These are phyloP conservation scores for Cryptoblepharus egeriae DNA, from an alignment of 2,797 vertebrate species.

Conservation along the genomic window DNA sequence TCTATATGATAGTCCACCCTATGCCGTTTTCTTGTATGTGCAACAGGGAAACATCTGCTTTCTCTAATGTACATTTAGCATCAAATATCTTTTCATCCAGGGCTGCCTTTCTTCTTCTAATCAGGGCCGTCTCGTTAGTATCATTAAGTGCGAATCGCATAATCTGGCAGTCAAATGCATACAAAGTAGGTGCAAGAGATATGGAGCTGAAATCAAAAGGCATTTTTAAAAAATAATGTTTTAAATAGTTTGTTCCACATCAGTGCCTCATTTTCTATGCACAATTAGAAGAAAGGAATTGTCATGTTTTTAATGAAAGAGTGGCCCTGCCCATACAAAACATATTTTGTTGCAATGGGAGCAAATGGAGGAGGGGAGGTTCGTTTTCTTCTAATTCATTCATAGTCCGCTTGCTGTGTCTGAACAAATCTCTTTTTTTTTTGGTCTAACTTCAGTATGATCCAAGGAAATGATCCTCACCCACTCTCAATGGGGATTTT, in stretches of 20 bases:
- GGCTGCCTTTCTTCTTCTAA: neutral
- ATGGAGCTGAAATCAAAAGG: neutral
- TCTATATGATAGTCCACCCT: neutral
- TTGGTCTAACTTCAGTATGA: constrained; percentile 34
- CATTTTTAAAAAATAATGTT: constrained; percentile 9
- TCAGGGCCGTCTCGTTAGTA: constrained; percentile 40
- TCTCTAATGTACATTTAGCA: constrained; percentile 36
- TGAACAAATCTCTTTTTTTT: constrained; percentile 13
- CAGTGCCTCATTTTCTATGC: constrained; percentile 37
- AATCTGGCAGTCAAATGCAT: constrained; percentile 24
- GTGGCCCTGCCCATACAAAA: constrained; percentile 45
- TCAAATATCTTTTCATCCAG: constrained; percentile 32
- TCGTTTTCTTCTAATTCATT: constrained; percentile 37
- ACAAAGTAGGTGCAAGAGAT: neutral
- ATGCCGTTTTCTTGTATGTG: neutral
- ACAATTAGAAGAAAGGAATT: neutral
- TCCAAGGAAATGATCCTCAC: constrained; percentile 50
- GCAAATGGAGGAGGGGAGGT: neutral
- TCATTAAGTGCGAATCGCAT: neutral
- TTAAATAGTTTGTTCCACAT: neutral
- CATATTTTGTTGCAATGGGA: constrained; percentile 40
- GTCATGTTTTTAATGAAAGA: constrained; percentile 46
- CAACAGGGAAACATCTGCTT: constrained; percentile 42
- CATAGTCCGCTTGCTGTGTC: constrained; percentile 46
- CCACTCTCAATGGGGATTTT: constrained; percentile 35